phyloP scores from a whole-genome alignment of 2,888 invertebrate genomes.

The Drosophila demipolita region DNA sequence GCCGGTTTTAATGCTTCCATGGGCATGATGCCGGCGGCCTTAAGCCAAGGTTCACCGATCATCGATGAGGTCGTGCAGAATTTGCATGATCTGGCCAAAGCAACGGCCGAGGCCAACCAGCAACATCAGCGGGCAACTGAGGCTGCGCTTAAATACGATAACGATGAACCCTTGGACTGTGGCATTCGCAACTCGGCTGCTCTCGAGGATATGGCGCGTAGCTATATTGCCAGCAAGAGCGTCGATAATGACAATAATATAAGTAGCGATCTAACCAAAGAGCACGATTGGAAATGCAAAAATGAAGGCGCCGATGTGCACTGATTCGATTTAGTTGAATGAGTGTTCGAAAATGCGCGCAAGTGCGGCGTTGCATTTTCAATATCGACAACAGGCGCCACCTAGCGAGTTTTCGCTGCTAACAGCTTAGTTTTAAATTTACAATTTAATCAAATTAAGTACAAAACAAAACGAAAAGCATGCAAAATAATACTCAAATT shows the following conservation, averaged over 20 bases:
- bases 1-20: conserved; percentile 51
- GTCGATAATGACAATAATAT: conserved; percentile 43
- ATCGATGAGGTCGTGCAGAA: conserved; percentile 74
- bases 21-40: conserved; percentile 47
- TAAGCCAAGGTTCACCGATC: conserved; percentile 60
- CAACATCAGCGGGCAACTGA: conserved; percentile 48
- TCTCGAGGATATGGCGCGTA: conserved; percentile 66
- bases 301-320: conserved; percentile 57
- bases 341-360: conserved; percentile 9
- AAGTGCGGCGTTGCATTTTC: conserved; percentile 40
- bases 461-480: conserved; percentile 59
- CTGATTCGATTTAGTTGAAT: conserved; percentile 21
- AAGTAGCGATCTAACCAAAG: conserved; percentile 48
- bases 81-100: conserved; percentile 72
- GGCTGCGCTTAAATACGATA: conserved; percentile 56
- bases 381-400: conserved; percentile 28
- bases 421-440: conserved; percentile 38
- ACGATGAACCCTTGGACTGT: conserved; percentile 77
- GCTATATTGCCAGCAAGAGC: conserved; percentile 53
- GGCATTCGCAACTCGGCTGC: conserved; percentile 65
- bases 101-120: conserved; percentile 63
- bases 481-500: conserved; percentile 74
- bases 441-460: conserved; percentile 58
- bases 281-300: conserved; percentile 62
- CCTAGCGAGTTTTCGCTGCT: conserved; percentile 36